Evolutionary conservation across 2,888 invertebrate genomes (phyloP).

Genomic region (Beris chalybata): DNA sequence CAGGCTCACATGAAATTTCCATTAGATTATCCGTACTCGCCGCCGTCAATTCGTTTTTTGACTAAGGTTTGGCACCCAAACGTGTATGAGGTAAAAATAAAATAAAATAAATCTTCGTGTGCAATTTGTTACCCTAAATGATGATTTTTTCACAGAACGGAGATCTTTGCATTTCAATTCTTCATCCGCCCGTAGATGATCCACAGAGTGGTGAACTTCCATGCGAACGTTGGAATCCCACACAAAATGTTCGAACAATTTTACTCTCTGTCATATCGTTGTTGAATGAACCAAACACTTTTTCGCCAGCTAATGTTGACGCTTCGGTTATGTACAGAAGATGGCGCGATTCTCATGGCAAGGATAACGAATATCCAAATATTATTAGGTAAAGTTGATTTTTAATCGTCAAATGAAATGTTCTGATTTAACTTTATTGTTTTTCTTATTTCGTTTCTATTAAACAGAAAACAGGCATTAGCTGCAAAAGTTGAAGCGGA

Average conservation of each 20-base stretch:
- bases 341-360: constrained; percentile 97
- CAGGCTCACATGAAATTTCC: constrained; percentile 99
- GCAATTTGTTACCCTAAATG: background rate
- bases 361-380: constrained; percentile 98
- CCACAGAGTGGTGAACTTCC: constrained; percentile 98
- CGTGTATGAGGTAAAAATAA: constrained; percentile 87
- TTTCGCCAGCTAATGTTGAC: constrained; percentile 99
- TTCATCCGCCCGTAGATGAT: constrained; percentile 98
- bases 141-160: constrained; percentile 73
- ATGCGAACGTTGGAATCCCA: constrained; percentile 99
- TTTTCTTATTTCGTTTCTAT: background rate
- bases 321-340: constrained; percentile 99
- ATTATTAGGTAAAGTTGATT: constrained; percentile 80
- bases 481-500: constrained; percentile 94
- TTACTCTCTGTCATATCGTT: constrained; percentile 97
- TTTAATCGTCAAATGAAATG: background rate
- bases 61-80: constrained; percentile 99
- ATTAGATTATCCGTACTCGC: constrained; percentile 97
- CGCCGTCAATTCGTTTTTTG: constrained; percentile 95
- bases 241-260: constrained; percentile 98
- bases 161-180: constrained; percentile 98
- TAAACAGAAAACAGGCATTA: constrained; percentile 89
- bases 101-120: background rate
- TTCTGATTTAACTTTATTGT: background rate
- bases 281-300: constrained; percentile 99